phyloP scores from a whole-genome alignment of 2,797 vertebrate species.

The Nannoperca obscura region DNA sequence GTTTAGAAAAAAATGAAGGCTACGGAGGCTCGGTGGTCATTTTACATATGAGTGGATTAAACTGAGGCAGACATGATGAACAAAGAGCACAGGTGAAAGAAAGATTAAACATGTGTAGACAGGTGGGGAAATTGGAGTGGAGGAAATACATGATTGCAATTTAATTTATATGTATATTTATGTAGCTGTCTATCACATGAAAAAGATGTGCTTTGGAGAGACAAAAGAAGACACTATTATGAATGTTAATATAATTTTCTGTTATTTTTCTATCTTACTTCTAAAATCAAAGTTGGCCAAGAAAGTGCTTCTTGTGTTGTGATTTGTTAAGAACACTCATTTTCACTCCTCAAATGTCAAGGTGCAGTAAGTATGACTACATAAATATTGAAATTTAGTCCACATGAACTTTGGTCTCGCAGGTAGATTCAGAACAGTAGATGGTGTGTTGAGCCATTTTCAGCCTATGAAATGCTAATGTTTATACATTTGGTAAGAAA shows the following conservation, averaged over 20 bases:
- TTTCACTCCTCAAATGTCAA: constrained; percentile 36
- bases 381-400: constrained; percentile 50
- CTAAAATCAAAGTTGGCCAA: constrained; percentile 25
- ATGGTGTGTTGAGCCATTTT: too few species aligned
- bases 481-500: too few species aligned
- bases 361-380: not conserved
- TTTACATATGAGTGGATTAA: constrained; percentile 48
- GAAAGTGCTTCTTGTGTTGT: constrained; percentile 14
- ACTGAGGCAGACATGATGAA: constrained; percentile 29
- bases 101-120: constrained; percentile 13
- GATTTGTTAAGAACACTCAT: constrained; percentile 11
- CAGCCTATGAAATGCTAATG: too few species aligned
- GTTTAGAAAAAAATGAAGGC: constrained; percentile 25
- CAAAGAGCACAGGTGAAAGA: constrained; percentile 33
- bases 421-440: too few species aligned
- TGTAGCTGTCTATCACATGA: not conserved
- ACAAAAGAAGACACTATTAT: constrained; percentile 50
- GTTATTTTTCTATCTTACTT: constrained; percentile 22
- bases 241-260: constrained; percentile 54
- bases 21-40: constrained; percentile 10
- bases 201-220: not conserved
- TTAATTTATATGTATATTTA: not conserved
- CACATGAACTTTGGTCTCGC: not conserved
- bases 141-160: not conserved
- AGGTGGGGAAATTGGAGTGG: not conserved